Base-by-base conservation (phyloP, 2,113 vertebrate species). In the Rhizomys pruinosus region DNA sequence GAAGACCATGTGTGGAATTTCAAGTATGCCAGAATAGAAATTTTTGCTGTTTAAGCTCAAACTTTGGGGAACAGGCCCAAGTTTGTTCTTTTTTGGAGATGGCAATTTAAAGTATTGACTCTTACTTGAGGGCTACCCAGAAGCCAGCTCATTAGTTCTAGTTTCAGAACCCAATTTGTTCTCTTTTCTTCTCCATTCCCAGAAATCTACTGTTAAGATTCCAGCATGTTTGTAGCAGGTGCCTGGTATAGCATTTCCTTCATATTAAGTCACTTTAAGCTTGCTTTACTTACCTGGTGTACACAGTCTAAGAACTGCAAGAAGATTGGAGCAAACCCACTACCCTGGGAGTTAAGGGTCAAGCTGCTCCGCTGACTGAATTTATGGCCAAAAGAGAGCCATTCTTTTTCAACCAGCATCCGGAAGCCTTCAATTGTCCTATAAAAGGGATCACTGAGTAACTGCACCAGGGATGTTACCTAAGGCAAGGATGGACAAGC, bases 381-480 rank as follows among this genome's bases (percentile, higher is more conserved):
- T 90, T 99, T 99, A 97, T 99, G 99, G 66, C 99, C 99, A 15
- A 99, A 99, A 7, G 99, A 99, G 71, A 99, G 98, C 99, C 99
- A 99, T 44, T 99, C 99, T 92, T 99, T 99, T 97, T 99, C 99
- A 64, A 99, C 98, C 96, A 99, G 97, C 98, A 99, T 99, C 96
- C 99, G 98, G 98, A 99, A 99, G 32, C 99, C 99, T 97, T 99
- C 99, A 87, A 99, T 98, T 0, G 99, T 99, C 93, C 99, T 98
- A 97, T 99, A 99, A 98, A 99, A 99, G 3, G 99, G 99, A 94
- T 99, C 99, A 61, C 99, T 99, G 74, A 99, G 98, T 95, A 99
- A 97, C 98, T 99, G 99, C 93, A 98, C 99, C 97, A 99, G 97
- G 87, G 99, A 99, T 44, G 99, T 98, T 92, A 99, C 98, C 99